phyloP scores from a whole-genome alignment of 2,888 invertebrate species.

The Ormyrus pomaceus region DNA sequence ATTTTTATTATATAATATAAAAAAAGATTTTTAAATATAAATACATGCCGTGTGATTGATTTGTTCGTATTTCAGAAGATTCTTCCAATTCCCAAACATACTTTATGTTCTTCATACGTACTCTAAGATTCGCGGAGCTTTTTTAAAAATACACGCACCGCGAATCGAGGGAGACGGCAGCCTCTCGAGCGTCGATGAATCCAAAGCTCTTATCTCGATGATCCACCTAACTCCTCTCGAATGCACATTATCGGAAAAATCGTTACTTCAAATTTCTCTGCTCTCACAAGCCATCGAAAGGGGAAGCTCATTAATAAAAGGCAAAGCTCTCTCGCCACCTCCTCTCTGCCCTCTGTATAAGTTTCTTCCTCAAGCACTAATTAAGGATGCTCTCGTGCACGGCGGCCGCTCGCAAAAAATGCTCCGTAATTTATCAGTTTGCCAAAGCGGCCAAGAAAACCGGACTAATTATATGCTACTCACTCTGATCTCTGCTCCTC shows the following conservation, averaged over 20 bases:
- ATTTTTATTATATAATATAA: slow-evolving; percentile 43
- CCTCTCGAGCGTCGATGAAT: background rate
- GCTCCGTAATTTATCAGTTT: slow-evolving; percentile 41
- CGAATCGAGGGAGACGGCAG: too few species aligned
- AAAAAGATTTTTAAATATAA: slow-evolving; percentile 31
- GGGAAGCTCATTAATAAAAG: slow-evolving; percentile 36
- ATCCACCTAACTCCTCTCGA: background rate
- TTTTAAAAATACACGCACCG: too few species aligned
- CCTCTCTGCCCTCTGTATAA: background rate
- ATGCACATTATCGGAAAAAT: slow-evolving; percentile 38
- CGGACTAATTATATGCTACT: slow-evolving; percentile 29
- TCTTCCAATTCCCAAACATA: slow-evolving; percentile 1
- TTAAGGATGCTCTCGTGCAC: slow-evolving; percentile 30
- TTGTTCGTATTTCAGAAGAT: background rate
- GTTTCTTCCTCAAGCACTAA: slow-evolving; percentile 34
- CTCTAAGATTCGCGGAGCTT: background rate
- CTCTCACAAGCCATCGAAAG: slow-evolving; percentile 19
- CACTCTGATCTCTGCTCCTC: background rate
- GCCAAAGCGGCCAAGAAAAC: slow-evolving; percentile 15
- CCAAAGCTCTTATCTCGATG: slow-evolving; percentile 11
- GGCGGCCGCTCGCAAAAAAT: slow-evolving; percentile 4
- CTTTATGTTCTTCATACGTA: slow-evolving; percentile 4
- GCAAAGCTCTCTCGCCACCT: background rate
- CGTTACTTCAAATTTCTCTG: slow-evolving; percentile 24
- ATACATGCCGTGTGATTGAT: slow-evolving; percentile 23